These are phyloP conservation scores for Silurus glanis DNA, from an alignment of 2,113 vertebrate genomes.

Conservation along the genomic window DNA sequence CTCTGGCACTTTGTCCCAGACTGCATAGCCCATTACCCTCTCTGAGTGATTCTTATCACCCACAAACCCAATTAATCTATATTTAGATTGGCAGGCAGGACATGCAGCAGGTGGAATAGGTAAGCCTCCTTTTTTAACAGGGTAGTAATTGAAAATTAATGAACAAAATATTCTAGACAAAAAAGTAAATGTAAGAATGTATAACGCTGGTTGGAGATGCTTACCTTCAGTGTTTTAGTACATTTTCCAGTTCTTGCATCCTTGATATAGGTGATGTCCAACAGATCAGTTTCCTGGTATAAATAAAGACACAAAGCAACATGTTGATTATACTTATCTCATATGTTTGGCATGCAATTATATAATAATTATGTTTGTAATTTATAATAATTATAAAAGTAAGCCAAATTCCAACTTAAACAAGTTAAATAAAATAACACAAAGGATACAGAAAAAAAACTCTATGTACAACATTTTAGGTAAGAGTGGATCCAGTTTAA, in stretches of 20 bases:
- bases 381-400: not conserved
- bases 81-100: slow-evolving; percentile 35
- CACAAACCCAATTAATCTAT: slow-evolving; percentile 48
- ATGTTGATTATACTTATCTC: not conserved
- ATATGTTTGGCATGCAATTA: not conserved
- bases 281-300: slow-evolving; percentile 72
- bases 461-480: not conserved
- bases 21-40: slow-evolving; percentile 45
- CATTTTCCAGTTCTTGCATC: slow-evolving; percentile 76
- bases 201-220: slow-evolving; percentile 11
- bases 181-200: not conserved
- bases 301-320: not conserved
- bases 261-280: slow-evolving; percentile 74
- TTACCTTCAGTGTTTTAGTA: slow-evolving; percentile 77
- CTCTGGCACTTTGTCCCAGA: slow-evolving; percentile 47
- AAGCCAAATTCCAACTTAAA: not conserved
- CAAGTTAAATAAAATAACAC: not conserved
- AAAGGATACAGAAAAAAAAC: not conserved
- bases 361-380: not conserved
- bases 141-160: not conserved
- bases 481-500: not conserved
- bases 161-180: not conserved
- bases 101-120: slow-evolving; percentile 21
- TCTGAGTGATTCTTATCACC: slow-evolving; percentile 48
- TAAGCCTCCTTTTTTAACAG: slow-evolving; percentile 4